A percentile compares a stretch with the other conserved stretches of the same genome.
Conservation (phyloP, 1,140 invertebrate species). For the Vanessa tameamea region DNA sequence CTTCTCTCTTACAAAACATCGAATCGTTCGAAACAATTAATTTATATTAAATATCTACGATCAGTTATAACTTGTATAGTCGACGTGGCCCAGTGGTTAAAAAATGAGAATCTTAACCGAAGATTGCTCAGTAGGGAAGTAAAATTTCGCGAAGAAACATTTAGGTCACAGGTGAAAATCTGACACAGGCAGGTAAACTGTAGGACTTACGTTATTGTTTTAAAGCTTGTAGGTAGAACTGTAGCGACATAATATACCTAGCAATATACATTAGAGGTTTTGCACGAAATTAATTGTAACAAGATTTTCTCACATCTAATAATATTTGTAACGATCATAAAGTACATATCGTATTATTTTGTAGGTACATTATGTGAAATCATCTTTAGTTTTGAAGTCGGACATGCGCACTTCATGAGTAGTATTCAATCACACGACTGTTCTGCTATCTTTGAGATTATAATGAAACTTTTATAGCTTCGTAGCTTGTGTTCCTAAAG, state of each 20-base stretch:
- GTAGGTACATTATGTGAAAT: constrained; percentile 35
- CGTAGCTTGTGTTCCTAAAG: constrained; percentile 54
- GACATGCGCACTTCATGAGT: constrained; percentile 55
- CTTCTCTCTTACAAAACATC: constrained; percentile 46
- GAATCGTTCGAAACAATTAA: constrained; percentile 3
- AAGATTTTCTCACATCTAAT: neutral
- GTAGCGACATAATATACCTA: too few relatives aligned
- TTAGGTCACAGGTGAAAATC: too few relatives aligned
- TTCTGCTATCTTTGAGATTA: constrained; percentile 73
- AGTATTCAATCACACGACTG: constrained; percentile 72
- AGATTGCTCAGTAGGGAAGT: too few relatives aligned
- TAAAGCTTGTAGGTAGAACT: too few relatives aligned
- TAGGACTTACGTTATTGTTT: too few relatives aligned
- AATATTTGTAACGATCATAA: neutral
- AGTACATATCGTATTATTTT: neutral
- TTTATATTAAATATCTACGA: neutral
- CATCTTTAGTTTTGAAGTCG: constrained; percentile 48
- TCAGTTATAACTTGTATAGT: neutral
- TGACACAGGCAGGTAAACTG: too few relatives aligned
- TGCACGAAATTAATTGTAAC: too few relatives aligned
- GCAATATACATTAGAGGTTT: too few relatives aligned
- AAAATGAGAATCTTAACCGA: too few relatives aligned
- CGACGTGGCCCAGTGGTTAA: too few relatives aligned
- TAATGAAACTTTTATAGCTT: constrained; percentile 76
- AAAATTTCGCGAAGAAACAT: too few relatives aligned